Evolutionary conservation across 2,888 invertebrate genomes (phyloP).

Genomic region (Nowickia ferox): DNA sequence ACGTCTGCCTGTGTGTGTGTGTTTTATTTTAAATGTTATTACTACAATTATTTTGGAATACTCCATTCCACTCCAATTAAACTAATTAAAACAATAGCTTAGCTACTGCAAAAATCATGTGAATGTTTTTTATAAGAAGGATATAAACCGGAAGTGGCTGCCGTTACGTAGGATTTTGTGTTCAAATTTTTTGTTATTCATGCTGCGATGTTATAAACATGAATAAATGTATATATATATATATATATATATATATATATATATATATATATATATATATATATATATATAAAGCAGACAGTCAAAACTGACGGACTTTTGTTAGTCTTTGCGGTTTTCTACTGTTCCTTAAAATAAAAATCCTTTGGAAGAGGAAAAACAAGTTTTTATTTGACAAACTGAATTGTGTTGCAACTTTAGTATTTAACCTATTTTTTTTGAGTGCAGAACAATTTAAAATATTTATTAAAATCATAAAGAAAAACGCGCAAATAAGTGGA

Average conservation of each 20-base stretch:
- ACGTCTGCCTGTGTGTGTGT: slow-evolving; percentile 7
- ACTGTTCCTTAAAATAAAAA: slow-evolving; percentile 14
- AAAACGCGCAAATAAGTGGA: slow-evolving; percentile 35
- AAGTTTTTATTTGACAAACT: slow-evolving; percentile 12
- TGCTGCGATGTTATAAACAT: slow-evolving; percentile 13
- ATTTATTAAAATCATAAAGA: background rate
- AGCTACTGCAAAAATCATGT: background rate
- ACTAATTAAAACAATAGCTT: slow-evolving; percentile 29
- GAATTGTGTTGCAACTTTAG: slow-evolving; percentile 18
- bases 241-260: too few species aligned
- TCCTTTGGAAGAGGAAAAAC: slow-evolving; percentile 5
- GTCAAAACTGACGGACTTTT: background rate
- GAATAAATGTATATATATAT: too few species aligned
- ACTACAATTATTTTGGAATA: slow-evolving; percentile 12
- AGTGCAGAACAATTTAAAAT: slow-evolving; percentile 18
- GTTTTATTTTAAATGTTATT: slow-evolving; percentile 15
- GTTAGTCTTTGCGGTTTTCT: slow-evolving; percentile 29
- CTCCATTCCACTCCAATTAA: slow-evolving; percentile 5
- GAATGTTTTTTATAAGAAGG: slow-evolving; percentile 21
- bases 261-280: too few species aligned
- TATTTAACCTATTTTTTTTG: slow-evolving; percentile 44
- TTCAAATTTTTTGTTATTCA: slow-evolving; percentile 16
- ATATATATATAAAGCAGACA: background rate
- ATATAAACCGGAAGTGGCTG: slow-evolving; percentile 53
- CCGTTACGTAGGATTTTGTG: slow-evolving; percentile 25